Percentiles rank a stretch among this genome's conserved stretches.
phyloP scores from a whole-genome alignment of 2,113 vertebrate genomes.

The Mustelus asterias region DNA sequence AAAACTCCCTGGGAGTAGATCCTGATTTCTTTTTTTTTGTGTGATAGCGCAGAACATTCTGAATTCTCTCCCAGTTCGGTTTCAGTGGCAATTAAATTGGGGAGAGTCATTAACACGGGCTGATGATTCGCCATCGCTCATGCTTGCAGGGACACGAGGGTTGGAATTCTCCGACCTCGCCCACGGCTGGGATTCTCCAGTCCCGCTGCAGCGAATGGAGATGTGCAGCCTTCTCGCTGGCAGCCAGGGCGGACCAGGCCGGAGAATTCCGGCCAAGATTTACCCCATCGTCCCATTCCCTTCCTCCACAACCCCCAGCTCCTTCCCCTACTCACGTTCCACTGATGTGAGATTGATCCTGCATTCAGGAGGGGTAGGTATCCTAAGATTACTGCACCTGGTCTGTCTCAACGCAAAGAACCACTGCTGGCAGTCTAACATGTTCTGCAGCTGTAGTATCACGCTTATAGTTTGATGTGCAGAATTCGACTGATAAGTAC shows the following conservation, averaged over 20 bases:
- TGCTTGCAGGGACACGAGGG: background rate
- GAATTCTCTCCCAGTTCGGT: background rate
- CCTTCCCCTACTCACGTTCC: background rate
- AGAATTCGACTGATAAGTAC: background rate
- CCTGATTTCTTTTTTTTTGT: background rate
- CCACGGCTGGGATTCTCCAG: no score
- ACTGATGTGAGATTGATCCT: background rate
- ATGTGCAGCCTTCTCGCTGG: no score
- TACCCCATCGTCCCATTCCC: background rate
- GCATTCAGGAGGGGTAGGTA: background rate
- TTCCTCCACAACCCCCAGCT: background rate
- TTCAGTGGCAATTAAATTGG: background rate
- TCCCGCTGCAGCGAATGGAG: no score
- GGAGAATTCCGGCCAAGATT: background rate
- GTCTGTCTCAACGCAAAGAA: background rate
- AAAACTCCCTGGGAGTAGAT: background rate
- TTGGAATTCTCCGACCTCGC: no score
- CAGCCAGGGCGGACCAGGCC: no score
- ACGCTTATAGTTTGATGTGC: background rate
- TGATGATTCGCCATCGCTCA: background rate
- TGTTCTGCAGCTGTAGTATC: background rate
- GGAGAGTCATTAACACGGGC: background rate
- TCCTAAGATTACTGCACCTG: background rate
- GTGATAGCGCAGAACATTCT: background rate
- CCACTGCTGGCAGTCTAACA: background rate